A percentile compares a stretch with the other conserved stretches of the same genome.
Conservation (phyloP, 2,797 vertebrate species). For the Etheostoma nigrum region DNA sequence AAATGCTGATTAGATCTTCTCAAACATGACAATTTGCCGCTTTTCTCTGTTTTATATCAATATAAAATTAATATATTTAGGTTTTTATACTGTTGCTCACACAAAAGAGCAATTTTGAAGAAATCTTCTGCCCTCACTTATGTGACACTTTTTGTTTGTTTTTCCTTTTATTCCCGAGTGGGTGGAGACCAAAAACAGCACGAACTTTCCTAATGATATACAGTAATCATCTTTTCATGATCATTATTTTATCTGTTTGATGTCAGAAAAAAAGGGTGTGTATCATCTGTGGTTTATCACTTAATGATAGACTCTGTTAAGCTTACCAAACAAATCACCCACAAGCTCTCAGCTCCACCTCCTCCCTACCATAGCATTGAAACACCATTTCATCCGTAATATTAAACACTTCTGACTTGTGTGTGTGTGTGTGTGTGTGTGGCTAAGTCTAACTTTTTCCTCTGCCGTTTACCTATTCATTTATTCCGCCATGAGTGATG, state of each 20-base stretch:
- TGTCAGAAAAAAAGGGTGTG: conserved; percentile 27
- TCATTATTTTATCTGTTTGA: conserved; percentile 34
- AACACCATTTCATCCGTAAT: conserved; percentile 57
- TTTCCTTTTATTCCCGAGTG: not conserved
- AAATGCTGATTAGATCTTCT: not conserved
- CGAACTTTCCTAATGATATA: conserved; percentile 24
- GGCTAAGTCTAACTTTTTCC: conserved; percentile 46
- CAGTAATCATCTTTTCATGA: conserved; percentile 23
- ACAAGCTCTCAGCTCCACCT: conserved; percentile 27
- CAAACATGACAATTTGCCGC: not conserved
- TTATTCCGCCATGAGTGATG: conserved; percentile 75
- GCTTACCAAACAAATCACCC: conserved; percentile 37
- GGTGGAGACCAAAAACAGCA: not conserved
- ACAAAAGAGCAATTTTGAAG: not conserved
- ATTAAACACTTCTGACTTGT: conserved; percentile 53
- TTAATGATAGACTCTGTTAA: conserved; percentile 38
- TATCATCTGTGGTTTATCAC: conserved; percentile 42
- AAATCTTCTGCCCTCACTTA: not conserved
- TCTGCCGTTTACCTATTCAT: conserved; percentile 76
- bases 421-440: conserved; percentile 1
- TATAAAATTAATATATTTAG: not conserved
- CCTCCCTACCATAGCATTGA: conserved; percentile 1
- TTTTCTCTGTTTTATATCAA: conserved; percentile 4
- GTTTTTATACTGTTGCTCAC: not conserved
- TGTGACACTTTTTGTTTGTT: conserved; percentile 2